Conservation (phyloP, 2,797 vertebrate genomes). For the Channallabes apus region DNA sequence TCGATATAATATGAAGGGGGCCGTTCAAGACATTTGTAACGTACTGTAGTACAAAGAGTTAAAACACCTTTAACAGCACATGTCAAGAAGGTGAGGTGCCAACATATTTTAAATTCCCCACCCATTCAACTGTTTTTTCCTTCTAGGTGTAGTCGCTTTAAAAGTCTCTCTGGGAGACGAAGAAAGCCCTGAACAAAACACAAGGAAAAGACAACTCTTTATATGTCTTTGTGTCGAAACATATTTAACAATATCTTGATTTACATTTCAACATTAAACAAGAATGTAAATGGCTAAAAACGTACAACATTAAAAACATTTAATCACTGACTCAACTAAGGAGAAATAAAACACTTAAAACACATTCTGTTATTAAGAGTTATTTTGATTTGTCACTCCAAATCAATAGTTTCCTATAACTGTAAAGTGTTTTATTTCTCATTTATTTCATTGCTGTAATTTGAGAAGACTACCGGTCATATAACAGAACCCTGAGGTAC, state of each 20-base stretch:
- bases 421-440: background rate
- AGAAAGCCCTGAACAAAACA: background rate
- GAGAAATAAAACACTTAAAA: background rate
- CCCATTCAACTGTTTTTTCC: background rate
- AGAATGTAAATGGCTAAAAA: background rate
- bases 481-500: background rate
- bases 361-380: background rate
- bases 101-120: background rate
- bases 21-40: too few relatives aligned
- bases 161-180: background rate
- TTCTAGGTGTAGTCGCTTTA: background rate
- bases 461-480: background rate
- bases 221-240: background rate
- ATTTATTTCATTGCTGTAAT: background rate
- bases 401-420: background rate
- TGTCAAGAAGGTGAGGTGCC: background rate
- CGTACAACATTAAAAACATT: background rate
- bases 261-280: background rate
- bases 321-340: background rate
- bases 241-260: background rate
- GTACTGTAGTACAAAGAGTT: too few relatives aligned
- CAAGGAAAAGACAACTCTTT: background rate
- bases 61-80: background rate
- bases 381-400: background rate
- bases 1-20: too few relatives aligned